Evolutionary conservation across 1,140 invertebrate species (phyloP).

Genomic region (Rhagoletis pomonella): DNA sequence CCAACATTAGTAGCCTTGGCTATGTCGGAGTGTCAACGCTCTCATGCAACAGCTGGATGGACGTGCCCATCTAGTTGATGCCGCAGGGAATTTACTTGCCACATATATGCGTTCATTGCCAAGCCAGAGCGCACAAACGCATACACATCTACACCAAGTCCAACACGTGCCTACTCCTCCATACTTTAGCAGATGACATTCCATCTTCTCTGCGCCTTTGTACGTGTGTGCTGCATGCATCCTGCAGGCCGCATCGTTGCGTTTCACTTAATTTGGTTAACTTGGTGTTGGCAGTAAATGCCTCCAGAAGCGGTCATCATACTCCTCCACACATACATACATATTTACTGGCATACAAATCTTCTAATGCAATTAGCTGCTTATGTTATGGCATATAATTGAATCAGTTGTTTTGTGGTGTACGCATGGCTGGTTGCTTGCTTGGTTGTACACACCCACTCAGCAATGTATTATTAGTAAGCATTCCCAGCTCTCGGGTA

Average conservation of each 20-base stretch:
- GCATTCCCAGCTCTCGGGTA: no score
- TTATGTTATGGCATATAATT: constrained; percentile 51
- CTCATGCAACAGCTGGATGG: constrained; percentile 52
- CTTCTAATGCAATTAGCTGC: constrained; percentile 52
- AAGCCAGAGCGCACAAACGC: neutral
- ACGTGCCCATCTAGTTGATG: constrained; percentile 8
- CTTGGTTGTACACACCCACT: neutral
- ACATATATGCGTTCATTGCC: neutral
- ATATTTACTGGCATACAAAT: neutral
- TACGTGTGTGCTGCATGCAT: neutral
- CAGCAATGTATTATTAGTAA: no score
- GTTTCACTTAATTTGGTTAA: neutral
- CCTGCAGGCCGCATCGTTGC: neutral
- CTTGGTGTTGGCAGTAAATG: constrained; percentile 31
- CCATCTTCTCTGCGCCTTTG: neutral
- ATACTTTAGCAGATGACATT: neutral
- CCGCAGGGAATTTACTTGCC: constrained; percentile 45
- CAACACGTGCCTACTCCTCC: neutral
- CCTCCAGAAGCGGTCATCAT: neutral
- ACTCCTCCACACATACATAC: neutral
- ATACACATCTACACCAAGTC: neutral
- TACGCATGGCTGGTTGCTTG: neutral
- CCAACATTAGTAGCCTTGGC: constrained; percentile 25
- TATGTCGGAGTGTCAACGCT: constrained; percentile 13
- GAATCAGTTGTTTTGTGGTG: constrained; percentile 37